Base-by-base conservation (phyloP, 2,888 invertebrate species). In the Caenorhabditis doughertyi region DNA sequence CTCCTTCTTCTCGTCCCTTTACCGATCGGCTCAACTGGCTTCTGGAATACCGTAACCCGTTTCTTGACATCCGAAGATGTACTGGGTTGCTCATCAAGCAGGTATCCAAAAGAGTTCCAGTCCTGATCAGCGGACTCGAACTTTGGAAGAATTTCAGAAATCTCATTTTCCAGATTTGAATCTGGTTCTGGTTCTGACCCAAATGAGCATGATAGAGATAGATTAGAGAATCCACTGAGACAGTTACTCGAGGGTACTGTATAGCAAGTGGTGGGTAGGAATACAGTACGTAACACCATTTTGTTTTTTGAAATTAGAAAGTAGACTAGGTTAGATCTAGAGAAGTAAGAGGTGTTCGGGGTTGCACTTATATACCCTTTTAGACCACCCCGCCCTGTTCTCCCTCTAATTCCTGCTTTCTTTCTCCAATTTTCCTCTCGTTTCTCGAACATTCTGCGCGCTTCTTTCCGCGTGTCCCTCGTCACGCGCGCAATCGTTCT, bases 91-190 rank as follows among this genome's bases (percentile, higher is more conserved):
- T 71, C 72, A 32, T 84, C 76, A 13, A 85, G 81, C 47, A 85
- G 55, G 53, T 81, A 84, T 21, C 84, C 84, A 35, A 84, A 85
- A n/a, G 44, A 25, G 1, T 67, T 55, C 84, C 84, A 85, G 60
- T 85, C 85, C 18, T 72, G 72, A 3, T 85, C 85, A 35, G 80
- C 85, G 5, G 84, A 72, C 3, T 62, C 70, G 55, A 85, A 85
- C 32, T 71, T 58, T 3, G 85, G 85, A 0, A 85, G 60, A 7
- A 84, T 68, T 64, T 74, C 49, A 11, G 64, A 29, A 3, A 79
- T 71, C 13, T 79, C 79, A 18, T 65, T 51, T 25, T 81, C 81
- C 4, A 58, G 53, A 16, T 71, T 44, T 18, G 47, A 25, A 18
- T 42, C 27, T 23, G 23, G 18, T 18, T 51, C 76, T 47, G n/a